phyloP scores from a whole-genome alignment of 1,140 invertebrate species.

The Eubasilissa regina region DNA sequence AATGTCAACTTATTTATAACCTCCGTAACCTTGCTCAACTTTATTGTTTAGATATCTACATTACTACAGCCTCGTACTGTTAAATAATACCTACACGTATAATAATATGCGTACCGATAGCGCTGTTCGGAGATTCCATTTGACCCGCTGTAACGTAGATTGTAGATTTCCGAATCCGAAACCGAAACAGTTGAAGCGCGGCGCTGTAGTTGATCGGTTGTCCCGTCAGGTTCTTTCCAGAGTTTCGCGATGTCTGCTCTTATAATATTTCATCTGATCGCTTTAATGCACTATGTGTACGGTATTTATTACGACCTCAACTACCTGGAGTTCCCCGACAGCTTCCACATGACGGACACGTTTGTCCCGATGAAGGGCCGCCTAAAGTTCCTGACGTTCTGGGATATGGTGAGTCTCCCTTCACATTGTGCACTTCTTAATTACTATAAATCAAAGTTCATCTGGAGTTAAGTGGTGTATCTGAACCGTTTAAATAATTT shows the following conservation, averaged over 20 bases:
- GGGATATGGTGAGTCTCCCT: slow-evolving; percentile 56
- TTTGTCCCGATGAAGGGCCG: slow-evolving; percentile 55
- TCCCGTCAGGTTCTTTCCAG: not conserved
- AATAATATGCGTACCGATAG: no score
- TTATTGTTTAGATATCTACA: no score
- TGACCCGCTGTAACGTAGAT: no score
- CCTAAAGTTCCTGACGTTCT: slow-evolving; percentile 55
- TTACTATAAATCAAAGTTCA: no score
- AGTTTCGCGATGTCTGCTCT: slow-evolving; percentile 33
- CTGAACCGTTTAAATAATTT: no score
- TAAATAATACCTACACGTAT: no score
- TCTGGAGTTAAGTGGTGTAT: no score
- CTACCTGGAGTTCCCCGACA: slow-evolving; percentile 40
- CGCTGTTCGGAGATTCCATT: no score
- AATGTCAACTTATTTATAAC: no score
- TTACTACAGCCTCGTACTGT: no score
- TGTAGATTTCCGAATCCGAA: no score
- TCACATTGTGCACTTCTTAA: not conserved
- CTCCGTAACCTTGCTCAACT: no score
- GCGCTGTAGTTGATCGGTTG: slow-evolving; percentile 1
- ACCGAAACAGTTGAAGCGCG: slow-evolving; percentile 3
- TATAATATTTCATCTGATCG: slow-evolving; percentile 42
- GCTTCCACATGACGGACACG: slow-evolving; percentile 41
- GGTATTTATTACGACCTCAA: slow-evolving; percentile 53
- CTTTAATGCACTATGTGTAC: slow-evolving; percentile 37